Evolutionary conservation across 1,140 invertebrate species (phyloP).

Genomic region (Acromyrmex heyeri): DNA sequence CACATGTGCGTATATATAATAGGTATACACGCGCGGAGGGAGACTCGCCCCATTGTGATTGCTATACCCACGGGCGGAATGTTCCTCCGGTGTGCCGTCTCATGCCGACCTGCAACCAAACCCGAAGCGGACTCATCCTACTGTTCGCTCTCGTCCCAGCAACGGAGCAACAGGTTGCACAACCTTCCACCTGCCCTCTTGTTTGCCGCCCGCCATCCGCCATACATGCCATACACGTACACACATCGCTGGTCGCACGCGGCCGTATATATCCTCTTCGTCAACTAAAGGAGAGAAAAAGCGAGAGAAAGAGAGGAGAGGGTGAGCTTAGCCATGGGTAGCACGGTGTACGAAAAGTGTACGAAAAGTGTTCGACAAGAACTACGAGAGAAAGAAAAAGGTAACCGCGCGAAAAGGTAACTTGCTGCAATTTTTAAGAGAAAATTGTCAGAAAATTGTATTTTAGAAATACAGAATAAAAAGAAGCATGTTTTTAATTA

Average conservation of each 20-base stretch:
- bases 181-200: slow-evolving; percentile 80
- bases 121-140: slow-evolving; percentile 70
- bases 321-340: slow-evolving; percentile 53
- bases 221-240: slow-evolving; percentile 56
- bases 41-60: slow-evolving; percentile 74
- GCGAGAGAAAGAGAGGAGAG: slow-evolving; percentile 27
- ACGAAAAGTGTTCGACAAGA: slow-evolving; percentile 73
- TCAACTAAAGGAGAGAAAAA: slow-evolving; percentile 17
- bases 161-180: slow-evolving; percentile 77
- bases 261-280: slow-evolving; percentile 43
- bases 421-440: slow-evolving; percentile 16
- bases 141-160: slow-evolving; percentile 70
- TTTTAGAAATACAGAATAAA: background rate
- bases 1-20: slow-evolving; percentile 16
- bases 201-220: slow-evolving; percentile 77
- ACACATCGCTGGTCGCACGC: slow-evolving; percentile 1
- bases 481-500: background rate
- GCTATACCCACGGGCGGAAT: slow-evolving; percentile 76
- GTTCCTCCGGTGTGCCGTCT: slow-evolving; percentile 72
- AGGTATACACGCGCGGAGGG: slow-evolving; percentile 10
- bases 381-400: background rate
- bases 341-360: slow-evolving; percentile 72
- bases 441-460: slow-evolving; percentile 18
- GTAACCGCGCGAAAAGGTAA: background rate
- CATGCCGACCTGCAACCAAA: slow-evolving; percentile 73